Percentiles rank a stretch among this genome's conserved stretches.
Evolutionary conservation across 2,888 invertebrate species (phyloP).

Genomic region (Fragum whitleyi): DNA sequence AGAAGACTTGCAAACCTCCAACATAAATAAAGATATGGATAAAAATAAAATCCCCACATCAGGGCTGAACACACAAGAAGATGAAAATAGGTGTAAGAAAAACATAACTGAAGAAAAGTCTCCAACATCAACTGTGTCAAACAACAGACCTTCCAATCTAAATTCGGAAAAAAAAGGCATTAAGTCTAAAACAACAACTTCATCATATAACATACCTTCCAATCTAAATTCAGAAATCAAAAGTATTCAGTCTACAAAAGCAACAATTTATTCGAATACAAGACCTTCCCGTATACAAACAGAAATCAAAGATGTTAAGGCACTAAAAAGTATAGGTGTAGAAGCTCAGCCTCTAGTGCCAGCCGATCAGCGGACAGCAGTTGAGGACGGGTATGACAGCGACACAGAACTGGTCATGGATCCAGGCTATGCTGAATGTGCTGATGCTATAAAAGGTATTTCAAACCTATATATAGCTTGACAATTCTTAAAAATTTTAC

Average conservation of each 20-base stretch:
- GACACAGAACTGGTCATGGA: constrained; percentile 53
- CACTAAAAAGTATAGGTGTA: neutral
- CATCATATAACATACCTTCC: no score
- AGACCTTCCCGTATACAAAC: no score
- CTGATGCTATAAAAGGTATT: constrained; percentile 64
- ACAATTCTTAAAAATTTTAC: neutral
- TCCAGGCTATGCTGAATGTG: constrained; percentile 64
- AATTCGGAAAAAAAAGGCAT: neutral
- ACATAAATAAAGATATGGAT: no score
- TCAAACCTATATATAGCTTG: neutral
- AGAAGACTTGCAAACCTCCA: neutral
- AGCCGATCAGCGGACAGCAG: neutral
- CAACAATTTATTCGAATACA: no score
- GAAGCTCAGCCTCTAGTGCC: constrained; percentile 2
- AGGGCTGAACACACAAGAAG: no score
- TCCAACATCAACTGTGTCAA: no score
- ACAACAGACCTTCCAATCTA: no score
- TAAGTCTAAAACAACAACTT: neutral
- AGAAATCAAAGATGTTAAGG: neutral
- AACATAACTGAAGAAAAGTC: no score
- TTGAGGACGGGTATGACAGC: constrained; percentile 46
- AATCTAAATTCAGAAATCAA: no score
- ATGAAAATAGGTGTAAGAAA: no score
- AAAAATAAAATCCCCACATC: no score
- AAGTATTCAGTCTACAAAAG: no score